A percentile compares a stretch with the other conserved stretches of the same genome.
Evolutionary conservation across 2,797 vertebrate genomes (phyloP).

Genomic region (Sebastes cheni): DNA sequence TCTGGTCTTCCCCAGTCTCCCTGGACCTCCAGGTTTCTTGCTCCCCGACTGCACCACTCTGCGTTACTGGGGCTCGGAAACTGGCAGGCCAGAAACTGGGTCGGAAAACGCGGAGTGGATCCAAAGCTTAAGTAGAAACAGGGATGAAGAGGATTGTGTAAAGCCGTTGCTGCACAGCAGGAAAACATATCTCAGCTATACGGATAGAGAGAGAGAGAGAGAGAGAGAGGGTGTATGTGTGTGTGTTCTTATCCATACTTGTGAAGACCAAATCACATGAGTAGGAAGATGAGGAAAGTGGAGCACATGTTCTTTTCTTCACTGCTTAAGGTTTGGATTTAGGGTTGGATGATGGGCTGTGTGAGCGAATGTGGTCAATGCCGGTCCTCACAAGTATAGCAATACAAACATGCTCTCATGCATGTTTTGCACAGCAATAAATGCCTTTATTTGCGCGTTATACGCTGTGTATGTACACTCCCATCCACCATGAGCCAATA

Average conservation of each 20-base stretch:
- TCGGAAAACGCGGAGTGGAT: slow-evolving; percentile 75
- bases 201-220: background rate
- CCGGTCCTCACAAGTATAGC: slow-evolving; percentile 11
- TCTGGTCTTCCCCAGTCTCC: slow-evolving; percentile 52
- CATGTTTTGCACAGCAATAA: slow-evolving; percentile 44
- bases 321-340: background rate
- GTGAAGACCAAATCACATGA: background rate
- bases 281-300: background rate
- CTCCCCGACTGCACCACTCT: slow-evolving; percentile 70
- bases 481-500: slow-evolving; percentile 42
- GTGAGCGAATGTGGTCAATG: background rate
- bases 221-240: slow-evolving; percentile 16
- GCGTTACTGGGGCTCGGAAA: slow-evolving; percentile 65
- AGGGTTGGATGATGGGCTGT: background rate
- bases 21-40: slow-evolving; percentile 78
- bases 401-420: background rate
- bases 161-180: slow-evolving; percentile 65
- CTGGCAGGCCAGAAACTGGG: slow-evolving; percentile 76
- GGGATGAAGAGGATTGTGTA: slow-evolving; percentile 75
- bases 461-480: slow-evolving; percentile 21
- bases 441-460: slow-evolving; percentile 36
- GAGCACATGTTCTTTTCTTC: background rate
- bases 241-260: slow-evolving; percentile 16
- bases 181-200: slow-evolving; percentile 68
- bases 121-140: slow-evolving; percentile 83